Percentiles rank a stretch among this genome's conserved stretches.
Evolutionary conservation across 2,888 invertebrate genomes (phyloP).

Genomic region (Sphaeridia pumilis): DNA sequence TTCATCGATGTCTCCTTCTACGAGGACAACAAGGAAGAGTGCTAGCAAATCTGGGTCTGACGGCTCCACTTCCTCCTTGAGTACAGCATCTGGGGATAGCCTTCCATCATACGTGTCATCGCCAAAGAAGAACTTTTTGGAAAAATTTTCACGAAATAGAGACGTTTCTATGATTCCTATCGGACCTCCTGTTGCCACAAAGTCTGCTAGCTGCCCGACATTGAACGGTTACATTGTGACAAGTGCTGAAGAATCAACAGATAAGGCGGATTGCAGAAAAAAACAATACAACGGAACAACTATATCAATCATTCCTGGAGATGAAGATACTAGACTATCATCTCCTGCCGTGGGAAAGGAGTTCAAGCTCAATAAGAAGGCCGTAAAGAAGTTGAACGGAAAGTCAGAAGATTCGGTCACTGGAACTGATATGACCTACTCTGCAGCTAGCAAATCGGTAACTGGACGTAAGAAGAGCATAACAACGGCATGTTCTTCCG

Average conservation of each 20-base stretch:
- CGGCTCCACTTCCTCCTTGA: not conserved
- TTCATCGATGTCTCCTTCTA: not conserved
- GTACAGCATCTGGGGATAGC: not conserved
- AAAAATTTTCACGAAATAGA: constrained; percentile 17
- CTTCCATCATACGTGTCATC: too few species aligned
- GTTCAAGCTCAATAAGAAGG: constrained; percentile 6
- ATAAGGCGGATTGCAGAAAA: not conserved
- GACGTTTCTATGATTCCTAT: constrained; percentile 20
- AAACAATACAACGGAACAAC: constrained; percentile 4
- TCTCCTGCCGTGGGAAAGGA: not conserved
- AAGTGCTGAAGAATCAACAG: too few species aligned
- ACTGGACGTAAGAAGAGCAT: not conserved
- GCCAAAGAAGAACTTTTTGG: constrained; percentile 9
- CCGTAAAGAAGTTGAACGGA: constrained; percentile 6
- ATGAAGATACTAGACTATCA: not conserved
- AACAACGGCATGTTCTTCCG: not conserved
- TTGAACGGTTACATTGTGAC: too few species aligned
- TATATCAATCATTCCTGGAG: constrained; percentile 3
- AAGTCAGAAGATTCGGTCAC: not conserved
- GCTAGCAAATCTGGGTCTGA: not conserved
- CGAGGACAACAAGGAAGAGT: too few species aligned
- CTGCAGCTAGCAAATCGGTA: not conserved
- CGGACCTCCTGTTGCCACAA: not conserved
- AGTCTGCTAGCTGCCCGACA: too few species aligned
- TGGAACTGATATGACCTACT: not conserved